Base-by-base conservation (phyloP, 2,113 vertebrate species). In the Pseudolaguvia tuberculata region DNA sequence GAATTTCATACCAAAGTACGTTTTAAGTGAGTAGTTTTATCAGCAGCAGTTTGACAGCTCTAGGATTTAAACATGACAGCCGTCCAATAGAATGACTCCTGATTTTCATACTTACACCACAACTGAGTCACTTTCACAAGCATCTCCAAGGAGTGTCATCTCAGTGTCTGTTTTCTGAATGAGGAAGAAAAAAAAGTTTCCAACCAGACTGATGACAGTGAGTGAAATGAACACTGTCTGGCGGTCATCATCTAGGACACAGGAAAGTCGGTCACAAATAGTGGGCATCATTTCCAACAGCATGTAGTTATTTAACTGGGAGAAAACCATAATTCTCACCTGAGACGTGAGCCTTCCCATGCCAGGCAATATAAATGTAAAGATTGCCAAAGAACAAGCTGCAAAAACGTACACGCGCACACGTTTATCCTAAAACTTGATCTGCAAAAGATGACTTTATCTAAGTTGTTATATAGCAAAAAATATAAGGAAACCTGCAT, bases 381-480 rank as follows among this genome's bases (percentile, higher is more conserved):
- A 99, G 90, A 79, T 99, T 99, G 35, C 97, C 97, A 87, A 98
- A 99, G 85, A 99, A 94, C 75, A 99, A 89, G 85, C 97, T 99
- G 89, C 20, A 81, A 83, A 67, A 11, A 27, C 52, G 65, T 21
- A 35, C 21, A 73, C 20, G 9, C 39, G 9, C 39, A 42, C 39
- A 42, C 39, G 39, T 42, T 9, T 13, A 50, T 4, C 15, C 14
- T 18, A 27, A 3, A 71, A 18, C 58, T 13, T 5, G 0, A 50
- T 39, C 14, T 12, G 7, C 14, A 3, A 20, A 12, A 11, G 15
- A 74, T 45, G 21, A 27, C 42, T 65, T 20, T 11, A 53, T 31
- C 10, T 1, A 6, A 53, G 6, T 42, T 3, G 20, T 42, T 15
- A 76, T 29, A 48, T 15, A n/a, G 48, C 27, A 53, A 72, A 6